phyloP scores from a whole-genome alignment of 2,113 vertebrate genomes.

The Clarias magur region DNA sequence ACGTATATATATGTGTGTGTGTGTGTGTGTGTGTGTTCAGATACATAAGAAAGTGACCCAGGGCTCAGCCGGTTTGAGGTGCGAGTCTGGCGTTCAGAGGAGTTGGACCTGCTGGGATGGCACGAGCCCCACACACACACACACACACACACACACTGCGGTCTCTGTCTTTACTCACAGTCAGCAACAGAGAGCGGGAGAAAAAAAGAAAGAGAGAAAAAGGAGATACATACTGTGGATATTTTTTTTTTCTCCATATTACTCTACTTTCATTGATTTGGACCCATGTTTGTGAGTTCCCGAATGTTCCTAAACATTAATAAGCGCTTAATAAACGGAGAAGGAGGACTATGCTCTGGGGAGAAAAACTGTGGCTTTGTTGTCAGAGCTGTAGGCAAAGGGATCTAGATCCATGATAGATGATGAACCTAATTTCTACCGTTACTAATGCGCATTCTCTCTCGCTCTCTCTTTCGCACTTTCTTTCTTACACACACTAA shows the following conservation, averaged over 20 bases:
- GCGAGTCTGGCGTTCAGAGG: slow-evolving; percentile 20
- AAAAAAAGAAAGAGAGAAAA: slow-evolving; percentile 19
- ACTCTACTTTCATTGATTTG: not conserved
- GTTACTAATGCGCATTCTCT: slow-evolving; percentile 6
- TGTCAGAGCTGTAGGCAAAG: not conserved
- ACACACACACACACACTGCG: slow-evolving; percentile 39
- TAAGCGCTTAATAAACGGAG: not conserved
- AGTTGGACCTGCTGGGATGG: slow-evolving; percentile 45
- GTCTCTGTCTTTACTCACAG: slow-evolving; percentile 30
- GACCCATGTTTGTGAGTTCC: not conserved
- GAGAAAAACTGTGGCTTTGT: slow-evolving; percentile 21
- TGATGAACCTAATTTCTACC: slow-evolving; percentile 1
- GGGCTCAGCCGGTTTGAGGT: slow-evolving; percentile 17
- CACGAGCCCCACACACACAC: slow-evolving; percentile 24
- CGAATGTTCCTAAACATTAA: not conserved
- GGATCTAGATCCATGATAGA: slow-evolving; percentile 12
- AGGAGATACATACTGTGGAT: slow-evolving; percentile 44
- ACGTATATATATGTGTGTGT: not conserved
- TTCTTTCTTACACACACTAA: not conserved
- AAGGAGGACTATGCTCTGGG: not conserved
- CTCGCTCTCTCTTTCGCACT: not conserved
- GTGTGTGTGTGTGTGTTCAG: not conserved
- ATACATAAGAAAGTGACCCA: not conserved
- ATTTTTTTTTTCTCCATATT: not conserved
- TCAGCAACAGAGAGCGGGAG: slow-evolving; percentile 33